phyloP scores from a whole-genome alignment of 30 jellyfish, hydroid and myxozoan genomes.

The Turritopsis rubra region DNA sequence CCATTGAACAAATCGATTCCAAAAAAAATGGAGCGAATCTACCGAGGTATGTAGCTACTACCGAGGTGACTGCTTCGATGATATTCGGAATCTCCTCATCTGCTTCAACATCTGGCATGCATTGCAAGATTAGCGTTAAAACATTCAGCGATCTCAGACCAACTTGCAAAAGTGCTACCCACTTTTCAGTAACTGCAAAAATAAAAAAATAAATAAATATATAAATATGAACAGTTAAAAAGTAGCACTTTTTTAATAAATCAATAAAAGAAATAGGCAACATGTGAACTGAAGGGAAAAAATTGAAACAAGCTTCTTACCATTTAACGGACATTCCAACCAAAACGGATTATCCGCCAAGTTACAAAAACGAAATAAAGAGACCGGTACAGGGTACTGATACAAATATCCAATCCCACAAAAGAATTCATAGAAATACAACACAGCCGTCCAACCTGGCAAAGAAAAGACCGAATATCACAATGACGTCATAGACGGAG shows the following conservation, averaged over 20 bases:
- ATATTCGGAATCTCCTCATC: slow-evolving; percentile 18
- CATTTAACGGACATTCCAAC: not conserved
- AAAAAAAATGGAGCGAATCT: not conserved
- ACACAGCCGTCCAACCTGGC: not conserved
- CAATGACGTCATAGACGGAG: not conserved
- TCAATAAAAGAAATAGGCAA: no score
- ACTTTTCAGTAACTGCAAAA: slow-evolving; percentile 12
- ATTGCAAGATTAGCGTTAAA: not conserved
- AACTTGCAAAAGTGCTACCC: slow-evolving; percentile 12
- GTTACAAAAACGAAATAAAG: not conserved
- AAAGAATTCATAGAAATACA: not conserved
- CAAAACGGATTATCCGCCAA: not conserved
- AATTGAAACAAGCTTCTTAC: no score
- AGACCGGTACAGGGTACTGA: not conserved
- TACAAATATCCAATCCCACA: not conserved
- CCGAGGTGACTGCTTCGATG: slow-evolving; percentile 5
- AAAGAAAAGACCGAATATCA: not conserved
- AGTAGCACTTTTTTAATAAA: no score
- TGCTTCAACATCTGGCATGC: not conserved
- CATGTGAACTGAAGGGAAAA: not conserved
- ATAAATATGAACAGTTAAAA: not conserved
- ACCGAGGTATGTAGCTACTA: not conserved
- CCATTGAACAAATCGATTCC: not conserved
- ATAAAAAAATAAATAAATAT: not conserved
- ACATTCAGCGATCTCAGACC: not conserved